phyloP scores from a whole-genome alignment of 2,113 vertebrate genomes.

The Nannobrachium achirus region DNA sequence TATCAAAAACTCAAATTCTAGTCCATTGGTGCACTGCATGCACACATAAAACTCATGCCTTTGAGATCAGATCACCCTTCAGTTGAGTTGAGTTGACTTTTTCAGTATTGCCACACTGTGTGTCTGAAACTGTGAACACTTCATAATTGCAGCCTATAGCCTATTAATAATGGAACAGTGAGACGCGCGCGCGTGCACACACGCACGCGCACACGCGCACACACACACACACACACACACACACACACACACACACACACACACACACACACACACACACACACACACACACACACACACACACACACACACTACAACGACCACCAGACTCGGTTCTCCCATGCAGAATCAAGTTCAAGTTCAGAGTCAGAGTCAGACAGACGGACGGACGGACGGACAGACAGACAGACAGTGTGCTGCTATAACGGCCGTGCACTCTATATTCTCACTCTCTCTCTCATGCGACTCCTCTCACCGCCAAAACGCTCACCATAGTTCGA shows the following conservation, averaged over 20 bases:
- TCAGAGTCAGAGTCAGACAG: constrained; percentile 33
- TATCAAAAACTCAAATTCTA: background rate
- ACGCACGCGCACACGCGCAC: background rate
- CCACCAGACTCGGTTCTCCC: constrained; percentile 19
- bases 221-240: background rate
- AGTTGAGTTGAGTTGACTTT: too few relatives aligned
- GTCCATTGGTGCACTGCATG: constrained; percentile 4
- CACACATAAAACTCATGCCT: too few relatives aligned
- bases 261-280: background rate
- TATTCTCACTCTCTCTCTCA: constrained; percentile 1
- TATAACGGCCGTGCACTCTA: constrained; percentile 38
- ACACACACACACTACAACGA: constrained; percentile 25
- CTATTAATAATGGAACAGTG: too few relatives aligned
- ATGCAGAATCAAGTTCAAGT: constrained; percentile 27
- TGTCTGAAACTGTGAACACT: too few relatives aligned
- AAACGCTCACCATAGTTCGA: background rate
- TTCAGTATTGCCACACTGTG: too few relatives aligned
- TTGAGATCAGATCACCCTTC: too few relatives aligned
- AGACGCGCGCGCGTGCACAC: too few relatives aligned
- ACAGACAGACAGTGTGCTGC: too few relatives aligned
- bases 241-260: constrained; percentile 1
- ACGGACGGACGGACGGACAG: too few relatives aligned
- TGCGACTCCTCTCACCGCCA: constrained; percentile 29
- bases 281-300: constrained; percentile 13
- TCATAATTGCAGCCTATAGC: too few relatives aligned